Conservation (phyloP, 2,797 vertebrate species). For the Karalla daura region DNA sequence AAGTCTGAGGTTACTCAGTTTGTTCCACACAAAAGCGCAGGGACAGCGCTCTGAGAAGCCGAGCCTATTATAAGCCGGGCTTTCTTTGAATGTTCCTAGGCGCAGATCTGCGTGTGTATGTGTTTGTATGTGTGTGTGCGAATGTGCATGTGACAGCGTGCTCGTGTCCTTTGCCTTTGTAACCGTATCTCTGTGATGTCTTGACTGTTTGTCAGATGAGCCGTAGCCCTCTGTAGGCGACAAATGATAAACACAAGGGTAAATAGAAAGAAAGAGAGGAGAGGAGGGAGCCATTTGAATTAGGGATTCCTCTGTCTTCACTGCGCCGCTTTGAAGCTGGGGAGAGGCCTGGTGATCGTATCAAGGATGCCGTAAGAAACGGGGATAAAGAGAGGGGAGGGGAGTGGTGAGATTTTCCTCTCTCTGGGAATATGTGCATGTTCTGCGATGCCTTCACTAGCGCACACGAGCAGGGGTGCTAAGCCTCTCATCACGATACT, state of each 20-base stretch:
- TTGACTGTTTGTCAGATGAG: conserved; percentile 69
- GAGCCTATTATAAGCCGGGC: conserved; percentile 49
- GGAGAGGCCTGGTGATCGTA: conserved; percentile 68
- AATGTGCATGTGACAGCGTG: conserved; percentile 19
- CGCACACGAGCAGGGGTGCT: conserved; percentile 39
- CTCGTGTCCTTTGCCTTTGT: conserved; percentile 68
- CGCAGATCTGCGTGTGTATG: not conserved
- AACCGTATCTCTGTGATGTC: conserved; percentile 63
- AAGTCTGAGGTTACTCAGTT: conserved; percentile 46
- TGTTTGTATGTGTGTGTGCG: conserved; percentile 6
- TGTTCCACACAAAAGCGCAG: conserved; percentile 48
- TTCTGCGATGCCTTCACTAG: conserved; percentile 50
- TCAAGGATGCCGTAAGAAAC: conserved; percentile 69
- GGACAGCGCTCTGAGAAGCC: conserved; percentile 39
- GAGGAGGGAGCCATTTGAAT: conserved; percentile 63
- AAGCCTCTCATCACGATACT: conserved; percentile 55
- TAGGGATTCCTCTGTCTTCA: conserved; percentile 58
- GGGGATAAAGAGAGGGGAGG: conserved; percentile 62
- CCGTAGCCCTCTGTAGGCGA: conserved; percentile 57
- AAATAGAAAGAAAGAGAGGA: conserved; percentile 37
- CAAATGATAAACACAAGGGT: conserved; percentile 62
- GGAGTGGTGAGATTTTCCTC: conserved; percentile 62
- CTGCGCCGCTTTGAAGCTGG: conserved; percentile 63
- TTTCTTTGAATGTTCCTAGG: conserved; percentile 51
- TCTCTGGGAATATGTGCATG: conserved; percentile 56